These are phyloP conservation scores for Peribatodes rhomboidaria DNA, from an alignment of 2,888 invertebrate genomes.

Conservation along the genomic window DNA sequence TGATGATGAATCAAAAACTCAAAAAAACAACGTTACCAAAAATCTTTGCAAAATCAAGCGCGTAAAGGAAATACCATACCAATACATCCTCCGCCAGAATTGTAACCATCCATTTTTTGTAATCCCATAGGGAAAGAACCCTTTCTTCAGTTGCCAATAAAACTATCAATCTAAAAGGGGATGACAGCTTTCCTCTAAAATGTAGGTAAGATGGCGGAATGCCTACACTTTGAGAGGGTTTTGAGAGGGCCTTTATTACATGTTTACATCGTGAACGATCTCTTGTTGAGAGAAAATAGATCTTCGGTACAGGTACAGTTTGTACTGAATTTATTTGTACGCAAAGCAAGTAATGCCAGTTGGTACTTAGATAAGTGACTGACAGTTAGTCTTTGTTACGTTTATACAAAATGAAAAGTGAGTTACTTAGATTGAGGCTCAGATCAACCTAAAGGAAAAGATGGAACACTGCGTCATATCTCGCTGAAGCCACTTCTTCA, in stretches of 20 bases:
- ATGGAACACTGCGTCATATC: too few relatives aligned
- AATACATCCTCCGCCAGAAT: constrained; percentile 26
- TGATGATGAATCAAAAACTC: too few relatives aligned
- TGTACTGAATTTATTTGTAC: neutral
- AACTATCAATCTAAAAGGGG: constrained; percentile 48
- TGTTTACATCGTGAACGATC: constrained; percentile 28
- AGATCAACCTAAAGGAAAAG: too few relatives aligned
- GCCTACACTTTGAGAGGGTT: constrained; percentile 28
- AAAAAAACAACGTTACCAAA: too few relatives aligned
- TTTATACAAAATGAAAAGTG: too few relatives aligned
- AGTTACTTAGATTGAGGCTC: neutral
- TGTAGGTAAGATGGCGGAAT: constrained; percentile 31
- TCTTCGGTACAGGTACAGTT: neutral
- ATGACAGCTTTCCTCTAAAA: constrained; percentile 43
- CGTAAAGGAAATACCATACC: constrained; percentile 21
- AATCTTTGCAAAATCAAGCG: constrained; percentile 11
- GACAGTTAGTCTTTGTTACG: too few relatives aligned
- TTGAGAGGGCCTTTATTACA: constrained; percentile 30
- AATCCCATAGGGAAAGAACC: constrained; percentile 41
- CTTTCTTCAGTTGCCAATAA: constrained; percentile 48
- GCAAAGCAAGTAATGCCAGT: neutral
- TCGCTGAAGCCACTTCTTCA: too few relatives aligned
- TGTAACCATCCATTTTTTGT: constrained; percentile 40
- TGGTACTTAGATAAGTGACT: too few relatives aligned
- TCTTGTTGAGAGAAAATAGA: constrained; percentile 9